Evolutionary conservation across 2,888 invertebrate genomes (phyloP).

Genomic region (Disparrhopalites patrizii): DNA sequence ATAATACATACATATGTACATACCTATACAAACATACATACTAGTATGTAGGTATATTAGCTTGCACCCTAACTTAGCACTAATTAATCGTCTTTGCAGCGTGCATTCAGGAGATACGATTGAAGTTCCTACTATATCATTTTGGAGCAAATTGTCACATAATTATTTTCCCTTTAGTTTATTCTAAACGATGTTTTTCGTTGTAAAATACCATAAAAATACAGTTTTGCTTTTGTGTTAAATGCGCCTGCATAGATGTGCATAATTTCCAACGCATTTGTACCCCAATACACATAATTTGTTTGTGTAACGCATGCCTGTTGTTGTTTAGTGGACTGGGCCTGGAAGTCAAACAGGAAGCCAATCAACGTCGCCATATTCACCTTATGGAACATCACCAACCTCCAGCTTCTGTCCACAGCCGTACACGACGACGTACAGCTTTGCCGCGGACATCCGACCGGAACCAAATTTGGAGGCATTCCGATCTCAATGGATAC

Average conservation of each 20-base stretch:
- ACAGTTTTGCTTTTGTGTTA: too few species aligned
- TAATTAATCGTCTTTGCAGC: too few species aligned
- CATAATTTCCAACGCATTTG: too few species aligned
- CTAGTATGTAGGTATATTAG: not conserved
- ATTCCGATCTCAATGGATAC: slow-evolving; percentile 44
- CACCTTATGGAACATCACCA: slow-evolving; percentile 39
- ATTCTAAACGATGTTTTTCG: too few species aligned
- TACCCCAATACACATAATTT: too few species aligned
- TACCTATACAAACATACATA: not conserved
- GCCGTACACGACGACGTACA: slow-evolving; percentile 70
- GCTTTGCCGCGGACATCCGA: slow-evolving; percentile 77
- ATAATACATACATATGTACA: not conserved
- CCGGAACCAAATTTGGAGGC: slow-evolving; percentile 54
- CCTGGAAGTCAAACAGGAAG: slow-evolving; percentile 15
- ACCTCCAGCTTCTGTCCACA: slow-evolving; percentile 50
- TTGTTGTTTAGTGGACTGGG: slow-evolving; percentile 21
- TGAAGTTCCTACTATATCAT: too few species aligned
- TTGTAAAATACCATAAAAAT: too few species aligned
- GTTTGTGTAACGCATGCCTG: too few species aligned
- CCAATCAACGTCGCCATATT: slow-evolving; percentile 54
- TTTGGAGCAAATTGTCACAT: too few species aligned
- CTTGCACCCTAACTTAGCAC: too few species aligned
- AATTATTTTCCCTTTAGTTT: not conserved
- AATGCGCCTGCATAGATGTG: too few species aligned
- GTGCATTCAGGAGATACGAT: too few species aligned